Conservation (phyloP, 2,113 vertebrate species). For the Rhipidura dahli region DNA sequence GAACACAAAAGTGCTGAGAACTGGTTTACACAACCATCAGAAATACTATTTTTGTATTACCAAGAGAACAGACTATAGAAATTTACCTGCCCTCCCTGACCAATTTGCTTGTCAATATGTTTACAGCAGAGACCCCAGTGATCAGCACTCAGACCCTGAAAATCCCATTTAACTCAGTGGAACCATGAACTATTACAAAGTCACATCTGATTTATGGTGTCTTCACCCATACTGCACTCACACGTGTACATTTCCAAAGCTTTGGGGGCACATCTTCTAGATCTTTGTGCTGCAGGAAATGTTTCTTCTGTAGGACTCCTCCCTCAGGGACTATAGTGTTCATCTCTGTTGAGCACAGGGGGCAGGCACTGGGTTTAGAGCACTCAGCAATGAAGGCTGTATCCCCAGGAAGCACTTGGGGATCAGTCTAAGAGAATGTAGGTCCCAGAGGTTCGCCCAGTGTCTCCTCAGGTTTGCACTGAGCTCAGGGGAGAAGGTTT, state of each 20-base stretch:
- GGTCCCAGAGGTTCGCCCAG: not conserved
- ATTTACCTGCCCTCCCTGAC: not conserved
- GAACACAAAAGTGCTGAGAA: not conserved
- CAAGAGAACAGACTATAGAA: not conserved
- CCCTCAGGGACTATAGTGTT: not conserved
- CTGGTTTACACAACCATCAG: not conserved
- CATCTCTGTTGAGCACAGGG: not conserved
- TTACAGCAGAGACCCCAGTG: not conserved
- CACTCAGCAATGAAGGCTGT: accelerated
- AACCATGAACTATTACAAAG: not conserved
- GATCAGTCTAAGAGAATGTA: not conserved
- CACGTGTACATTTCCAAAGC: accelerated
- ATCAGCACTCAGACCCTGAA: not conserved
- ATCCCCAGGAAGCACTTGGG: not conserved
- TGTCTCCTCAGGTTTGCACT: not conserved
- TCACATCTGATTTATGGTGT: not conserved
- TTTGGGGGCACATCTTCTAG: not conserved
- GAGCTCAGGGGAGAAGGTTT: not conserved
- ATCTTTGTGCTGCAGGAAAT: not conserved
- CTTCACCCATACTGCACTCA: not conserved
- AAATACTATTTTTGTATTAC: not conserved
- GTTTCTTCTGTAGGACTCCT: not conserved
- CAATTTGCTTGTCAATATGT: not conserved
- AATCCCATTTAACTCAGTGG: not conserved
- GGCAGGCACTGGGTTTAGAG: not conserved